Evolutionary conservation across 2,113 vertebrate genomes (phyloP).

Genomic region (Mus musculus): DNA sequence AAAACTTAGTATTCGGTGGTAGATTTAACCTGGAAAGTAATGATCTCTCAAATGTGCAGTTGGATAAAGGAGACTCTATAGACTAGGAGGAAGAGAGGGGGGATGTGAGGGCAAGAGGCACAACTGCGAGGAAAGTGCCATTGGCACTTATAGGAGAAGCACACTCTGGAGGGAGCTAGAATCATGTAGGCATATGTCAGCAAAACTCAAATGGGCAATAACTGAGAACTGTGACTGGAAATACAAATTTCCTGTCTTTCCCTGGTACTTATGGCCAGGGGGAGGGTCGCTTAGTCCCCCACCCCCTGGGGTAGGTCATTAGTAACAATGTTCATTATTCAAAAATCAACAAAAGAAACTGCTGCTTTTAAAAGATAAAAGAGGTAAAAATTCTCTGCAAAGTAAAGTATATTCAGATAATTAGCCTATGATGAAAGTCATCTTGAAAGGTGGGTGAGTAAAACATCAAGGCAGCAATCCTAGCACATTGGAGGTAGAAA

Average conservation of each 20-base stretch:
- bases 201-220: neutral
- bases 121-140: neutral
- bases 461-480: neutral
- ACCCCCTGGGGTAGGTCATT: conserved; percentile 38
- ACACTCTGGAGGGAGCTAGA: neutral
- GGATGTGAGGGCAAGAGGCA: neutral
- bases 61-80: neutral
- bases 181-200: neutral
- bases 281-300: neutral
- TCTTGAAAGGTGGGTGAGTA: neutral
- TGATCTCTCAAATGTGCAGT: neutral
- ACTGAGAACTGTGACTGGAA: neutral
- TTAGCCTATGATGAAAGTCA: conserved; percentile 7
- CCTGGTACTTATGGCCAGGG: conserved; percentile 49
- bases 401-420: conserved; percentile 14
- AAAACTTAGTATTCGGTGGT: neutral
- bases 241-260: conserved; percentile 40
- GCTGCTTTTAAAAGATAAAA: conserved; percentile 59
- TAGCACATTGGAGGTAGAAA: neutral
- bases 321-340: conserved; percentile 68
- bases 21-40: neutral
- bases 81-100: neutral
- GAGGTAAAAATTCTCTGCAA: neutral
- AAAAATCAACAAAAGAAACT: conserved; percentile 34
- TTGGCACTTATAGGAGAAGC: conserved; percentile 26